Evolutionary conservation across 2,797 vertebrate genomes (phyloP), one percentile per base, ranked within the genome.

Genomic region (Sparus aurata): DNA sequence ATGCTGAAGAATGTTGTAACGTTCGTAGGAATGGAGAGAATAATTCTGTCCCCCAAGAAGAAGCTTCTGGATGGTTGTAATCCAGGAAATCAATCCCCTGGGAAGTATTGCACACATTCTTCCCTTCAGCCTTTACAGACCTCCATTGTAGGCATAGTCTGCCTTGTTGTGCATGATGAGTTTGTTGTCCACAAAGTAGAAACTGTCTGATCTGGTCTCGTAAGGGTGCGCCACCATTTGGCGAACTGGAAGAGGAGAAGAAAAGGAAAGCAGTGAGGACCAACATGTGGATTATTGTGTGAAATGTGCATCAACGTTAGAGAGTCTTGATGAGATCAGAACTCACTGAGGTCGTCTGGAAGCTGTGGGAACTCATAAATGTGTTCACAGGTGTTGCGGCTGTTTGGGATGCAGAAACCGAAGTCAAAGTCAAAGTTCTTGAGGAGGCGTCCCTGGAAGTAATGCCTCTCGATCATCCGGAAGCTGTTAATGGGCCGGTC

Each of bases 91-190:
- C 12, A 12, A 58, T 82, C 67, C 75, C 53, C 68, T 61, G 55
- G 59, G 69, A 79, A 69, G 55, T 77, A 79, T 54, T 85, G 77
- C 73, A 86, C 75, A 67, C 58, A 71, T 76, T 69, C 65, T 47
- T 60, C 67, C 50, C 23, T 73, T 80, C 69, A 23, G 77, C 6
- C 43, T 57, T 93, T 95, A 99, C 93, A 98, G 96, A 84, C 98
- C 98, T 61, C 98, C 98, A 0, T 99, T 97, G 93, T 99, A 99
- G 81, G 98, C 98, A 69, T 99, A 99, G 84, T 99, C 98, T 10
- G 98, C 98, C 91, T 99, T 99, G 95, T 99, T 99, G 96, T 99
- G 98, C 98, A 99, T 99, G 90, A 99, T 96, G 92, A 99, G 95
- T 94, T 98, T 99, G 97, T 98, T 97, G 95, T 99, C 98, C 87